Evolutionary conservation across 2,113 vertebrate species (phyloP).

Genomic region (Gallinago jamesoni): DNA sequence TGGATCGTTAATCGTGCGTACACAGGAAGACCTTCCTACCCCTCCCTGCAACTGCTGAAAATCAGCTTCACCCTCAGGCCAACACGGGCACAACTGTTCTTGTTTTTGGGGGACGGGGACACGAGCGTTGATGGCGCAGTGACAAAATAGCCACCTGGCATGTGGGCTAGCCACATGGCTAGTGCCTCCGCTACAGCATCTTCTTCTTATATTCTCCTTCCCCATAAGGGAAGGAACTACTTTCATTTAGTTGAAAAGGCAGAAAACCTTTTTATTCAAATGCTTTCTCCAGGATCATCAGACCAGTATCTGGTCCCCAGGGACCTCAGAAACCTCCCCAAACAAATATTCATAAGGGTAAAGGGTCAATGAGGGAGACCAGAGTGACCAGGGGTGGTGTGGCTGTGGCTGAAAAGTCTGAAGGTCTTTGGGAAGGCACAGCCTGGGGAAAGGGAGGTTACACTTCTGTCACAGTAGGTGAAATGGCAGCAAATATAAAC

Average conservation of each 20-base stretch:
- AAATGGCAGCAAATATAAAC: conserved; percentile 2
- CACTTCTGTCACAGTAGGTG: not conserved
- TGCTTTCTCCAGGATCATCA: not conserved
- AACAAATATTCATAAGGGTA: not conserved
- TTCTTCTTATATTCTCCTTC: not conserved
- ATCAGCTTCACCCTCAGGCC: not conserved
- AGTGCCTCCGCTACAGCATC: not conserved
- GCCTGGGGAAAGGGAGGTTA: not conserved
- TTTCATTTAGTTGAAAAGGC: not conserved
- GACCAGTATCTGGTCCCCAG: not conserved
- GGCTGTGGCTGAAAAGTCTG: not conserved
- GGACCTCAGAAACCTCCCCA: not conserved
- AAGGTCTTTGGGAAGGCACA: not conserved
- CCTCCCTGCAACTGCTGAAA: not conserved
- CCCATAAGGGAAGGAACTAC: conserved; percentile 10
- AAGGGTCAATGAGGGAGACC: not conserved
- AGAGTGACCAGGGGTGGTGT: not conserved
- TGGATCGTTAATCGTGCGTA: not conserved
- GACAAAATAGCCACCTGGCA: conserved; percentile 29
- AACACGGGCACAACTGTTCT: not conserved
- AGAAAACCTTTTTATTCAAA: not conserved
- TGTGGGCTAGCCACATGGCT: not conserved
- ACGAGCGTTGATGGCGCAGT: not conserved
- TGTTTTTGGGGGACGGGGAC: not conserved
- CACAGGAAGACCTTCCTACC: not conserved